Conservation (phyloP, 1,140 invertebrate species). For the Drosophila subpulchrella region DNA sequence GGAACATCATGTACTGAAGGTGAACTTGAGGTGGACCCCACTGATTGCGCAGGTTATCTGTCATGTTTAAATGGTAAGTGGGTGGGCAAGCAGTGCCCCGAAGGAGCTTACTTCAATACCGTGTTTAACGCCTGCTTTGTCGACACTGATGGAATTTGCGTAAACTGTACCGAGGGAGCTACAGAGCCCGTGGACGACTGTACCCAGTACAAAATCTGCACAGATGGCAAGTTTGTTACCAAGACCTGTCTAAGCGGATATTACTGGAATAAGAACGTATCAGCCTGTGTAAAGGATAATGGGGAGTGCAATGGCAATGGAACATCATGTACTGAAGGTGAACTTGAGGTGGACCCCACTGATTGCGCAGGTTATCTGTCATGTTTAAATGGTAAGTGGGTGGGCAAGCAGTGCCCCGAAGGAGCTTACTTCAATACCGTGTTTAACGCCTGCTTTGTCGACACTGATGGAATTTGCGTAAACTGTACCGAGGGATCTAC, state of each 20-base stretch:
- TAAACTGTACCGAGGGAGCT: constrained; percentile 17
- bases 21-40: background rate
- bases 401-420: background rate
- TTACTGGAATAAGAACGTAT: background rate
- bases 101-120: constrained; percentile 3
- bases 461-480: background rate
- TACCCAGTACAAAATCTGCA: constrained; percentile 12
- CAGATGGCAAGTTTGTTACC: constrained; percentile 11
- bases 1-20: background rate
- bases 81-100: background rate
- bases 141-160: background rate
- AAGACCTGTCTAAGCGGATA: background rate
- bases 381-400: background rate
- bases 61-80: background rate
- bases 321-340: too few relatives aligned
- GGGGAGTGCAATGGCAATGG: constrained; percentile 37
- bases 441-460: background rate
- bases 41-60: constrained; percentile 1
- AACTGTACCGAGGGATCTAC: constrained; percentile 19
- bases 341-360: background rate
- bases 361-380: constrained; percentile 3
- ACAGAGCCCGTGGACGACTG: constrained; percentile 1
- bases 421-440: constrained; percentile 4
- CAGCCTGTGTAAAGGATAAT: constrained; percentile 20
- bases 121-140: background rate